Base-by-base conservation (phyloP, 2,113 vertebrate species). In the Mastomys coucha region DNA sequence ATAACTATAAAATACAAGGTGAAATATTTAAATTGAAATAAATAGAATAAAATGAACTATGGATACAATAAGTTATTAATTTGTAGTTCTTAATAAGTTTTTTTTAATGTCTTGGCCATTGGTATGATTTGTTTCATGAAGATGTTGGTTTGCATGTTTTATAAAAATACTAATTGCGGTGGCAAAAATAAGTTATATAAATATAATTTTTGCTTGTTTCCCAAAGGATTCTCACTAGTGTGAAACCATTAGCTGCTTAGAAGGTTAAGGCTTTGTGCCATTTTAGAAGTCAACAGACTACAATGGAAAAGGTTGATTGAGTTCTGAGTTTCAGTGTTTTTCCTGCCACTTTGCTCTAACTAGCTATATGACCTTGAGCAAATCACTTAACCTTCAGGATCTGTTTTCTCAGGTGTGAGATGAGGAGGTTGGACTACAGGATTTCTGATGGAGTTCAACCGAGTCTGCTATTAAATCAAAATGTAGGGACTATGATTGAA, bases 381-480 rank as follows among this genome's bases (percentile, higher is more conserved):
- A 96, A 95, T 86, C 92, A 97, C 58, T 97, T 97, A 97, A 91
- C 91, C 92, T 92, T 73, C 72, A 65, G 77, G 96, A 92, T 96
- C 53, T 95, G 95, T 82, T 95, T 96, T 78, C 96, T 97, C 95
- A 84, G 92, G 96, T 97, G 88, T 92, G 94, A 97, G 96, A 96
- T 96, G 85, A 96, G 88, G 76, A 86, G 36, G 53, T 67, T 96
- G 92, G 95, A 95, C 95, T 95, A 53, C 81, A 65, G 91, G 95
- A 96, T 97, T 92, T 95, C 81, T 84, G 56, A 82, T 19, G 87
- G 78, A 49, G 58, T 80, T 96, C 84, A 92, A 77, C 60, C 56
- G 88, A 94, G 85, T 96, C 88, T 95, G 76, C 51, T 88, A 85
- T 70, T 93, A 88, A 94, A 86, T 93, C 58, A 88, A 93, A 96